These are phyloP conservation scores for Hyperoplus lanceolatus DNA, from an alignment of 2,797 vertebrate species.

Conservation along the genomic window DNA sequence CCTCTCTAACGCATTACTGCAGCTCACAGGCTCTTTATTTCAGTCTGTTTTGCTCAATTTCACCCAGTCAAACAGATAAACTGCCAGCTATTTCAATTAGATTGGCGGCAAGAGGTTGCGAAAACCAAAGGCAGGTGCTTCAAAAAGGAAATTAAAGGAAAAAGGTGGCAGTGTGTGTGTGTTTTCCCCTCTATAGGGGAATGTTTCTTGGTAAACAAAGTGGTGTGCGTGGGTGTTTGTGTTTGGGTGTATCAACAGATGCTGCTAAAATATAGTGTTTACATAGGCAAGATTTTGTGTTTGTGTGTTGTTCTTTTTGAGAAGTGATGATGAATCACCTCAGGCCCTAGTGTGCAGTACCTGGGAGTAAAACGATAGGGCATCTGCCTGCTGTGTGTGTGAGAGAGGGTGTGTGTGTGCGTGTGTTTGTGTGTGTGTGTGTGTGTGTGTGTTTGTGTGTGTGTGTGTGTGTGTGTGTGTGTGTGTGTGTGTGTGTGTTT, in stretches of 20 bases:
- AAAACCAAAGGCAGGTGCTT: conserved; percentile 45
- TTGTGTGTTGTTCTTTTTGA: too few species aligned
- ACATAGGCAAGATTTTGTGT: too few species aligned
- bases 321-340: too few species aligned
- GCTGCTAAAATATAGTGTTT: too few species aligned
- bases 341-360: too few species aligned
- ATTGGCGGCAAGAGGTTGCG: conserved; percentile 9
- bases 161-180: conserved; percentile 13
- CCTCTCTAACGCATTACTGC: conserved; percentile 17
- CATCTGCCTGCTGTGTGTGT: too few species aligned
- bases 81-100: conserved; percentile 49
- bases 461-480: too few species aligned
- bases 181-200: conserved; percentile 14
- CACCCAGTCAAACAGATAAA: conserved; percentile 59
- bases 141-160: conserved; percentile 34
- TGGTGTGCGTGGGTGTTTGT: conserved; percentile 7
- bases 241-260: background rate
- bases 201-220: conserved; percentile 18
- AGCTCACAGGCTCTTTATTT: conserved; percentile 59
- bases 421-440: too few species aligned
- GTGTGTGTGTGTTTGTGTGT: too few species aligned
- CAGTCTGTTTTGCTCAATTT: conserved; percentile 59
- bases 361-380: too few species aligned
- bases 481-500: too few species aligned
- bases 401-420: too few species aligned